Evolutionary conservation across 2,888 invertebrate genomes (phyloP), one percentile per base, ranked within the genome.

Genomic region (Anoplius nigerrimus): DNA sequence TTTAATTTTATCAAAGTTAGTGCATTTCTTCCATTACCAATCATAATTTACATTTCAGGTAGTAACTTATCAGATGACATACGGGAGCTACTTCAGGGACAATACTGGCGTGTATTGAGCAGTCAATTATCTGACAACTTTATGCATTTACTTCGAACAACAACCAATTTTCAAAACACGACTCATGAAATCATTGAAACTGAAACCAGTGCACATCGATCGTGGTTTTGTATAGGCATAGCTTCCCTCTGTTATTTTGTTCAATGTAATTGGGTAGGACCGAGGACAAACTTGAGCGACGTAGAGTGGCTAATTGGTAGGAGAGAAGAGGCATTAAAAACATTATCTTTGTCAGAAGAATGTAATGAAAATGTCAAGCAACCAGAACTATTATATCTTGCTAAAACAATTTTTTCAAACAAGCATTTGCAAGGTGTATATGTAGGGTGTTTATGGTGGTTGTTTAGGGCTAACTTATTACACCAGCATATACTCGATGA

Each of bases 191-290:
- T 45, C 55, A 76, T 84, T 62, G 51, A 74, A 63, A 22, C 66
- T 15, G 62, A 74, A 13, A 18, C 62, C 2, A 43, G 69, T 16
- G 24, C 27, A 20, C 72, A 86, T 62, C 86, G 90, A 45, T 89
- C 90, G 66, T 87, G 93, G 74, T 85, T 93, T 15, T 84, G 90
- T 59, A 87, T 92, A 60, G 94, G 93, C 1, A 90, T 95, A 18
- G 91, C 93, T 45, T 91, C 93, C 75, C 89, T 95, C 27, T 90
- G 94, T 58, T 90, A 91, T 24, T 97, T 97, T 89, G 91, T 95
- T 62, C 94, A 96, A 86, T 91, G 91, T 61, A 97, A 97, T 89
- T 97, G 95, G 92, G 93, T 94, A 58, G 95, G 97, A 0, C 95
- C 95, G 2, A 88, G 90, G 52, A 84, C 91, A 27, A 83, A 90